Percentiles rank a stretch among this genome's conserved stretches.
phyloP scores from a whole-genome alignment of 2,888 invertebrate genomes.

The Trilocha varians region DNA sequence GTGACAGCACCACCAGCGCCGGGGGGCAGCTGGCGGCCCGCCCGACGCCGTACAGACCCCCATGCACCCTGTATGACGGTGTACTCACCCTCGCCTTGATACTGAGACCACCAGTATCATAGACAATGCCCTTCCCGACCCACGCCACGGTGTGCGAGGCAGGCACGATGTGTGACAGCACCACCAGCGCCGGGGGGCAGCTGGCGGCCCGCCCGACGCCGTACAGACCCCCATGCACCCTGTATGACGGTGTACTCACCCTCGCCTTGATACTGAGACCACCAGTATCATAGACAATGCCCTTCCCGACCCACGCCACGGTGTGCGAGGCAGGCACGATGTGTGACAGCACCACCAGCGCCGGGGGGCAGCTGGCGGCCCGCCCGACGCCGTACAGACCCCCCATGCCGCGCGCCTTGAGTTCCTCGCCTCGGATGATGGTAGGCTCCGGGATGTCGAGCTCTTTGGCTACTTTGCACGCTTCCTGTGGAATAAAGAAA shows the following conservation, averaged over 20 bases:
- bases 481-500: slow-evolving; percentile 75
- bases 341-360: slow-evolving; percentile 79
- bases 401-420: slow-evolving; percentile 84
- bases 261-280: slow-evolving; percentile 93
- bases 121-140: slow-evolving; percentile 95
- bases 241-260: slow-evolving; percentile 69
- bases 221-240: slow-evolving; percentile 91
- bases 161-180: slow-evolving; percentile 75
- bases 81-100: too few species aligned
- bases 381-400: slow-evolving; percentile 90
- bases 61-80: slow-evolving; percentile 89
- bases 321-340: slow-evolving; percentile 68
- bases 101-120: too few species aligned
- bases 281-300: slow-evolving; percentile 95
- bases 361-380: slow-evolving; percentile 67
- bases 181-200: slow-evolving; percentile 71
- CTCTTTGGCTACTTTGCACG: slow-evolving; percentile 75
- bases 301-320: slow-evolving; percentile 94
- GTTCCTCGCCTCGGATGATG: slow-evolving; percentile 85
- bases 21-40: slow-evolving; percentile 66
- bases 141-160: slow-evolving; percentile 80
- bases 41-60: slow-evolving; percentile 91
- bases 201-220: slow-evolving; percentile 83
- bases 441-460: slow-evolving; percentile 76
- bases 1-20: slow-evolving; percentile 77